Conservation (phyloP, 2,888 invertebrate species). For the Lycocerus yunnanus region DNA sequence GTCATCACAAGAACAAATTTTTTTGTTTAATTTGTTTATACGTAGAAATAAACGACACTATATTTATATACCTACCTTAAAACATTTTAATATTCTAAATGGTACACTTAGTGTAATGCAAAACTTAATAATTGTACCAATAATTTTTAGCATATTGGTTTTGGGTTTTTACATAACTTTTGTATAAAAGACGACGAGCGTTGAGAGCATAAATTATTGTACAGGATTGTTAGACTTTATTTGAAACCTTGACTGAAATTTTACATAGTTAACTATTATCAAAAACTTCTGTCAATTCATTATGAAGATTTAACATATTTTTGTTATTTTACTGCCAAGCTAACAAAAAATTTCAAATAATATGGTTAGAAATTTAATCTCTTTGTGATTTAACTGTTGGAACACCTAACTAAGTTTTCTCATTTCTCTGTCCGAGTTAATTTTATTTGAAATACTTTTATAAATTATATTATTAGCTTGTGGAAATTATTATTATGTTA, state of each 20-base stretch:
- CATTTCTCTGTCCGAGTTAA: background rate
- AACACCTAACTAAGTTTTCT: too few species aligned
- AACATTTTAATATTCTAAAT: slow-evolving; percentile 12
- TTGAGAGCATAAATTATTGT: slow-evolving; percentile 2
- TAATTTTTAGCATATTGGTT: slow-evolving; percentile 10
- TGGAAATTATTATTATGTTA: background rate
- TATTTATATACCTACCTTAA: slow-evolving; percentile 13
- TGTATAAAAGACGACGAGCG: background rate
- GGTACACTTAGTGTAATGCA: slow-evolving; percentile 5
- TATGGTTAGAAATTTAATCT: background rate
- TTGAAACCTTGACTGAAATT: slow-evolving; percentile 28
- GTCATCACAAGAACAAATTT: background rate
- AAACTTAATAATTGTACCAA: slow-evolving; percentile 6
- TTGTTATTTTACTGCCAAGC: too few species aligned
- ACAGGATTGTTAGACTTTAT: slow-evolving; percentile 9
- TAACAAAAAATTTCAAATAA: too few species aligned
- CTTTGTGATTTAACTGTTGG: too few species aligned
- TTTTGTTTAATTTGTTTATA: slow-evolving; percentile 6
- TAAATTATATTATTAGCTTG: too few species aligned
- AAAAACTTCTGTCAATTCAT: slow-evolving; percentile 14
- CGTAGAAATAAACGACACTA: slow-evolving; percentile 15
- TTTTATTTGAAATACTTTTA: background rate
- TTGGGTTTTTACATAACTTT: slow-evolving; percentile 14
- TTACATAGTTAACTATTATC: slow-evolving; percentile 29
- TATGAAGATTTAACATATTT: background rate